Conservation (phyloP, 2,888 invertebrate species). For the Nomada ferruginata region DNA sequence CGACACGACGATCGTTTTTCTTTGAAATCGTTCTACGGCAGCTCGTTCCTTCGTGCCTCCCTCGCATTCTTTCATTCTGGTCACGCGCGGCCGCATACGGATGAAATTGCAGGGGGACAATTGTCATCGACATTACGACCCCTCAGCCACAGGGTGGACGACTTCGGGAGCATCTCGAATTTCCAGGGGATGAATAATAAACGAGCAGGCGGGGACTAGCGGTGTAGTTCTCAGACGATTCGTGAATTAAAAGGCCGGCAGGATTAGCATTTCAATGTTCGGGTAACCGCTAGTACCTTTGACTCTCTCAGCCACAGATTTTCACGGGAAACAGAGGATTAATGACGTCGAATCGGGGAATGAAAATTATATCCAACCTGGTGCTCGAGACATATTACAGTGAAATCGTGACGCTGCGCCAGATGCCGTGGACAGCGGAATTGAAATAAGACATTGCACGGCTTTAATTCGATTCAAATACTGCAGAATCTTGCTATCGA, state of each 20-base stretch:
- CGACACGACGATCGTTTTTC: neutral
- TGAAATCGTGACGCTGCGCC: neutral
- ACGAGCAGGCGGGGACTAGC: neutral
- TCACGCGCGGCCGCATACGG: constrained; percentile 42
- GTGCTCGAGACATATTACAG: too few species aligned
- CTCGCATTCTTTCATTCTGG: constrained; percentile 33
- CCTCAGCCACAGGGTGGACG: neutral
- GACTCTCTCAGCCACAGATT: neutral
- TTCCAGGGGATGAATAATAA: constrained; percentile 33
- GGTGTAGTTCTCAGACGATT: neutral
- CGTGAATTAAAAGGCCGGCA: constrained; percentile 18
- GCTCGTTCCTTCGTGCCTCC: constrained; percentile 9
- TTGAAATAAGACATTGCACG: too few species aligned
- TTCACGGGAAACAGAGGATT: neutral
- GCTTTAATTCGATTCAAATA: too few species aligned
- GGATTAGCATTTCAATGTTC: constrained; percentile 23
- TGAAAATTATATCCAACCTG: constrained; percentile 7
- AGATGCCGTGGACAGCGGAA: neutral
- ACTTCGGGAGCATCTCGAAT: constrained; percentile 2
- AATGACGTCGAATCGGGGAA: neutral
- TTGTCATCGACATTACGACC: constrained; percentile 34
- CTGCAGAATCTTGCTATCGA: neutral
- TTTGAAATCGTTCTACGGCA: neutral
- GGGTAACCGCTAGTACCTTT: neutral
- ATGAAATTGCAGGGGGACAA: constrained; percentile 32